Evolutionary conservation across 2,113 vertebrate species (phyloP).

Genomic region (Nyctibius bracteatus): DNA sequence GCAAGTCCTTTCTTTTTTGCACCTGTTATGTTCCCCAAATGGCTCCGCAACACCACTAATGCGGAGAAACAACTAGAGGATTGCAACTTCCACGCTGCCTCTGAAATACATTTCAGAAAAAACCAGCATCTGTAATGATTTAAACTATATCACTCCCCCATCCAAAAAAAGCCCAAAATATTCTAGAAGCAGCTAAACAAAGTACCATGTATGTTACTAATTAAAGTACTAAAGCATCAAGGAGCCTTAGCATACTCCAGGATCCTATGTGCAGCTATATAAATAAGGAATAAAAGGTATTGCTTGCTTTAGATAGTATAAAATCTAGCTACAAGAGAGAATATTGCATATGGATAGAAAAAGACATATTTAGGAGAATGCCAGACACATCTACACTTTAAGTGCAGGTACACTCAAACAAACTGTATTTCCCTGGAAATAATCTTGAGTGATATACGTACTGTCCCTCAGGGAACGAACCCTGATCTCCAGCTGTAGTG

Average conservation of each 20-base stretch:
- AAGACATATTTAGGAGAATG: background rate
- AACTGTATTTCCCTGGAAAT: background rate
- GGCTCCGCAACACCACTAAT: background rate
- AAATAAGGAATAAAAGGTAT: background rate
- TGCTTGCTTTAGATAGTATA: background rate
- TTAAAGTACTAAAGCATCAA: background rate
- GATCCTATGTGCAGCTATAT: background rate
- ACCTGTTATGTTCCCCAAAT: background rate
- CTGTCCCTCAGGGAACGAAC: background rate
- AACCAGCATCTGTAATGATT: background rate
- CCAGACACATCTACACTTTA: accelerated
- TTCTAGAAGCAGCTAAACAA: background rate
- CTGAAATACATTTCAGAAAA: background rate
- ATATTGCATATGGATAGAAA: background rate
- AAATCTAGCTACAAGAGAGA: background rate
- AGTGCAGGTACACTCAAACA: background rate
- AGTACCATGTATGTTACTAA: background rate
- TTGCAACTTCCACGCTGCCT: background rate
- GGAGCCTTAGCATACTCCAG: background rate
- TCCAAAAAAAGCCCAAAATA: background rate
- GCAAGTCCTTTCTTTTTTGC: background rate
- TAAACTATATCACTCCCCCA: background rate
- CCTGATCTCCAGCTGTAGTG: background rate
- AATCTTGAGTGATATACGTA: accelerated
- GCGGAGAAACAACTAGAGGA: background rate